A percentile compares a stretch with the other conserved stretches of the same genome.
These are phyloP conservation scores for Bimastos eiseni DNA, from an alignment of 2,888 invertebrate species.

Conservation along the genomic window DNA sequence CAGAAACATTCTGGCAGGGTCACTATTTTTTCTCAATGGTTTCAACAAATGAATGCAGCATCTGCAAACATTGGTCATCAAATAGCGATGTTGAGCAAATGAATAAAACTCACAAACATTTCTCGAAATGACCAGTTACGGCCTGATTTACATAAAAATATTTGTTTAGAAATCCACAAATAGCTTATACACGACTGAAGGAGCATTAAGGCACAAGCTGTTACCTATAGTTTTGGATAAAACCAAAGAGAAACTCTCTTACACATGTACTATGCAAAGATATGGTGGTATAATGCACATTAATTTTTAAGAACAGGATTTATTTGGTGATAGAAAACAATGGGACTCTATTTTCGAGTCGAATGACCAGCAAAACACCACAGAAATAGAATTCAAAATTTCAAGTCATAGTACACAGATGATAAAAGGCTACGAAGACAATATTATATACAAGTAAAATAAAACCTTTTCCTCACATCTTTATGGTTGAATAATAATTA, in stretches of 20 bases:
- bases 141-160: background rate
- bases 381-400: background rate
- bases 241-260: background rate
- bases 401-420: background rate
- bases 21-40: background rate
- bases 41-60: background rate
- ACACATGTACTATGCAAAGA: background rate
- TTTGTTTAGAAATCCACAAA: background rate
- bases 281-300: background rate
- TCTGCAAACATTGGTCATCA: background rate
- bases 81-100: background rate
- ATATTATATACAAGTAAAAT: background rate
- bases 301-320: background rate
- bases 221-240: background rate
- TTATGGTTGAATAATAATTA: no score
- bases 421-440: background rate
- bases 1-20: background rate
- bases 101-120: background rate
- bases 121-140: background rate
- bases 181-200: background rate
- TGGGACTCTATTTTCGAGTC: background rate
- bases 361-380: background rate
- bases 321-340: background rate
- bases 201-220: constrained; percentile 6
- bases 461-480: background rate